phyloP scores from a whole-genome alignment of 2,113 vertebrate genomes.

The Cynopterus brachyotis region DNA sequence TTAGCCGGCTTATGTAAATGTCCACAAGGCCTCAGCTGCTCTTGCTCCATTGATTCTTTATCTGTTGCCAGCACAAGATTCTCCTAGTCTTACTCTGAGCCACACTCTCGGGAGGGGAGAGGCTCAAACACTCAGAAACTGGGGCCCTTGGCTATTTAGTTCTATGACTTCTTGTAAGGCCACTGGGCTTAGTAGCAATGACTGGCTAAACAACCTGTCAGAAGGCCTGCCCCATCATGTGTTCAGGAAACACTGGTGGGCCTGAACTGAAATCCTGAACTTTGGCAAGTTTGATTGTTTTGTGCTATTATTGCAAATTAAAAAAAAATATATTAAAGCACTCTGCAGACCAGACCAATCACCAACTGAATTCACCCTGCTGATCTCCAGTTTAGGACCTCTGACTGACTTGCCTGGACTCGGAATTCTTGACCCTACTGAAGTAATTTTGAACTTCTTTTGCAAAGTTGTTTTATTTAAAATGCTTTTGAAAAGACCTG shows the following conservation, averaged over 20 bases:
- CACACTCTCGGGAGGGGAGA: neutral
- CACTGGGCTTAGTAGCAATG: neutral
- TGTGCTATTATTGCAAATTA: neutral
- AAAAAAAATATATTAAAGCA: neutral
- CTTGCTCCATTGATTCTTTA: conserved; percentile 23
- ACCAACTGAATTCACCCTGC: neutral
- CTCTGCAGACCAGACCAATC: neutral
- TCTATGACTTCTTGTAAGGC: neutral
- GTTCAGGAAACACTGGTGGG: neutral
- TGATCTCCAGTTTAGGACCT: neutral
- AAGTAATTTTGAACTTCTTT: neutral
- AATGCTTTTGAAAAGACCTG: conserved; percentile 1
- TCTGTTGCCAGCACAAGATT: conserved; percentile 53
- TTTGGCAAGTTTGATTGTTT: neutral
- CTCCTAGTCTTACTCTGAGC: conserved; percentile 47
- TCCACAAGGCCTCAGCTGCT: neutral
- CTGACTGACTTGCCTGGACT: neutral
- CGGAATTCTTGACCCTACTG: neutral
- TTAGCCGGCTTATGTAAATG: conserved; percentile 59
- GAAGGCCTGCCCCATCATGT: neutral
- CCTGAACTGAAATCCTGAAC: neutral
- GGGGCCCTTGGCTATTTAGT: neutral
- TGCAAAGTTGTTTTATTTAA: neutral
- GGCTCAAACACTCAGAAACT: neutral
- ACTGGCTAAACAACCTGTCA: neutral